phyloP scores from a whole-genome alignment of 2,797 vertebrate species.

The Coendou prehensilis region DNA sequence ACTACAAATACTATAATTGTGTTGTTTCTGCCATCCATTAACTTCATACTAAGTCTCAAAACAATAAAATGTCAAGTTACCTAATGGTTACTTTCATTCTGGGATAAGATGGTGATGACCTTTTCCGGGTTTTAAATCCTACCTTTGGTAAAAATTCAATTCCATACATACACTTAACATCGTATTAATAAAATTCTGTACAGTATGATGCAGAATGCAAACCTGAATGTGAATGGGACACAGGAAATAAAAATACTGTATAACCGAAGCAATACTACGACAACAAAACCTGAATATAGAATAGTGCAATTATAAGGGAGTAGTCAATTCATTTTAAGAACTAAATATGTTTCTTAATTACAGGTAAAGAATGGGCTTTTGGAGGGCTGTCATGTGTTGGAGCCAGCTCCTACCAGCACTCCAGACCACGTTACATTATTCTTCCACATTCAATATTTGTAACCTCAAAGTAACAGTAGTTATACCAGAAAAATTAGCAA shows the following conservation, averaged over 20 bases:
- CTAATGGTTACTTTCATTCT: conserved; percentile 41
- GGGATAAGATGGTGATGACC: neutral
- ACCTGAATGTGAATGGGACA: neutral
- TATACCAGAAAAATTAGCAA: neutral
- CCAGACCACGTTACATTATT: neutral
- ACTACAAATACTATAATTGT: neutral
- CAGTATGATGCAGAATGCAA: neutral
- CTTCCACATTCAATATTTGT: neutral
- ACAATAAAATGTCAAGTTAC: conserved; percentile 1
- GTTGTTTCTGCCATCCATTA: neutral
- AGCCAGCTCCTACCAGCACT: neutral
- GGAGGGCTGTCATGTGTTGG: neutral
- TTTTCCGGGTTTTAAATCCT: conserved; percentile 65
- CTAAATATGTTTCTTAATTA: neutral
- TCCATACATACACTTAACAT: conserved; percentile 32
- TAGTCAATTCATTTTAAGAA: neutral
- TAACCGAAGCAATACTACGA: neutral
- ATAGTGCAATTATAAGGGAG: neutral
- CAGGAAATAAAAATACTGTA: neutral
- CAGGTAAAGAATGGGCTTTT: neutral
- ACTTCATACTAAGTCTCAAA: conserved; percentile 9
- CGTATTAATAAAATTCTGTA: neutral
- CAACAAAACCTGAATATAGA: neutral
- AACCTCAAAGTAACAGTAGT: conserved; percentile 18
- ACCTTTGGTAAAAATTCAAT: conserved; percentile 35